These are phyloP conservation scores for Flexamia atlantica DNA, from an alignment of 2,888 invertebrate species.

Conservation along the genomic window DNA sequence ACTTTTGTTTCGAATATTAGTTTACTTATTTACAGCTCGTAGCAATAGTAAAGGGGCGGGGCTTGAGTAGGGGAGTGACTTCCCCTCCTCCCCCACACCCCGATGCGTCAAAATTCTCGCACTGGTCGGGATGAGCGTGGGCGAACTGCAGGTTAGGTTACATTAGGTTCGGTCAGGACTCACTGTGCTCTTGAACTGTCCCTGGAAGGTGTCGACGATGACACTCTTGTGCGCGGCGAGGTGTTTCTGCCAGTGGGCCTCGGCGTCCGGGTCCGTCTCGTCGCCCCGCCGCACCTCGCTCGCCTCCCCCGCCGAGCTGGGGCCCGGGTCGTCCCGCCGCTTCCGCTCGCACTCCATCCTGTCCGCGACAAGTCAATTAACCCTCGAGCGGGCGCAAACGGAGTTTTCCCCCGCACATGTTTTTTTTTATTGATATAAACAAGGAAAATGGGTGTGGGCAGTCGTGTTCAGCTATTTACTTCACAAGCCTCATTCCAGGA, in stretches of 20 bases:
- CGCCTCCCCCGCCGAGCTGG: slow-evolving; percentile 42
- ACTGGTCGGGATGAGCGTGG: neutral
- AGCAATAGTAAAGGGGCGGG: no score
- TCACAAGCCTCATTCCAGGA: no score
- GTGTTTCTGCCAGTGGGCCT: slow-evolving; percentile 79
- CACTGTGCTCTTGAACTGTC: slow-evolving; percentile 82
- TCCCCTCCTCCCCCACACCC: no score
- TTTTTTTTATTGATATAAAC: no score
- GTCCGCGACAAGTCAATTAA: neutral
- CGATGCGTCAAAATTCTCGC: no score
- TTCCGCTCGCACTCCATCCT: slow-evolving; percentile 62
- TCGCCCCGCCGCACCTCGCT: slow-evolving; percentile 61
- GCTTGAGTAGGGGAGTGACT: no score
- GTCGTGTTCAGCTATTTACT: no score
- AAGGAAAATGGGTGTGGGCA: no score
- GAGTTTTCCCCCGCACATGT: no score
- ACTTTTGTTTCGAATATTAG: no score
- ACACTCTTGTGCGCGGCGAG: slow-evolving; percentile 78
- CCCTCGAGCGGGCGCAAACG: no score
- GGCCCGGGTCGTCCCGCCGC: slow-evolving; percentile 54
- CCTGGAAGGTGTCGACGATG: slow-evolving; percentile 81
- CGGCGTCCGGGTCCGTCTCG: slow-evolving; percentile 75
- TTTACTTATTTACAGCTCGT: no score
- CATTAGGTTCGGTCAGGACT: slow-evolving; percentile 66
- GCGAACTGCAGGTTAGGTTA: neutral